Percentiles rank a stretch among this genome's conserved stretches.
Conservation (phyloP, 2,113 vertebrate species). For the Donacobius atricapilla region DNA sequence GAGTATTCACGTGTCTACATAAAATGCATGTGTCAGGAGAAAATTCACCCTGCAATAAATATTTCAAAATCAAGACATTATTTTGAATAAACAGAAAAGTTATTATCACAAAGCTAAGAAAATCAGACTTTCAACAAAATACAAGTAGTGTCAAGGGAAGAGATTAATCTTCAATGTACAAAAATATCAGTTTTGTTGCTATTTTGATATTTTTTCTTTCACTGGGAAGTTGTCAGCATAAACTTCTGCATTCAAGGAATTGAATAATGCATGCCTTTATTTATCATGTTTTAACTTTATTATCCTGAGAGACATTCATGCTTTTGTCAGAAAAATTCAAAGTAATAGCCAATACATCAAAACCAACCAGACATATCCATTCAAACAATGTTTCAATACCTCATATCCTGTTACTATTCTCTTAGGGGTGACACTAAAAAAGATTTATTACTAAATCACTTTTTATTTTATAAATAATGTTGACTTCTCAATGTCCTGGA, state of each 20-base stretch:
- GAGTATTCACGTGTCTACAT: background rate
- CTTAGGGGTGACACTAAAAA: background rate
- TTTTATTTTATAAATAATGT: background rate
- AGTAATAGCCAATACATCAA: background rate
- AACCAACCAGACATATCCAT: background rate
- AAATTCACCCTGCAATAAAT: background rate
- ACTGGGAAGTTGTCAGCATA: background rate
- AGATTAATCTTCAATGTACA: rapidly evolving
- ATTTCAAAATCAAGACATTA: background rate
- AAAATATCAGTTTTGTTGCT: background rate
- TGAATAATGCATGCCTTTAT: background rate
- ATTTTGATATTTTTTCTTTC: background rate
- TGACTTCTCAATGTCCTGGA: background rate
- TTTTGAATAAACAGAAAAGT: background rate
- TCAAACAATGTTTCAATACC: background rate
- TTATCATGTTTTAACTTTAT: background rate
- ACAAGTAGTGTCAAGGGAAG: background rate
- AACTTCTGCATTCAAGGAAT: background rate
- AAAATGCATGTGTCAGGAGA: background rate
- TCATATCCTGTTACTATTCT: background rate
- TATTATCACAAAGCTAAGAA: background rate
- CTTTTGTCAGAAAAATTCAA: background rate
- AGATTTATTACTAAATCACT: background rate
- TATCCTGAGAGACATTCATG: background rate
- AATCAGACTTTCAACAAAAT: background rate